These are phyloP conservation scores for Magallana angulata DNA, from an alignment of 1,140 invertebrate genomes.

Conservation along the genomic window DNA sequence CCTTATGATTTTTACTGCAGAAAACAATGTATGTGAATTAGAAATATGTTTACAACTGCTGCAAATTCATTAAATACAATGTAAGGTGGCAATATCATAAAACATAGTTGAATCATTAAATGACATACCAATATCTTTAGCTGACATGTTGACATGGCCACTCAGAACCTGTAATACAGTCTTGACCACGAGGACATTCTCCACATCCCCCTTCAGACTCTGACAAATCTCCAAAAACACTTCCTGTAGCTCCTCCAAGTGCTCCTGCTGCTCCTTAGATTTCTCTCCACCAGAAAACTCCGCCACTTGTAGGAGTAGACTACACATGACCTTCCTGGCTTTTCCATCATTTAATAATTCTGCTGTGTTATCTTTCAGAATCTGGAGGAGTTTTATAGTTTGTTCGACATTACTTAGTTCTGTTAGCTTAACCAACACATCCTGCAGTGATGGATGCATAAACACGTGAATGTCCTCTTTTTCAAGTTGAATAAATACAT, in stretches of 20 bases:
- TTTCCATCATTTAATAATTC: slow-evolving; percentile 21
- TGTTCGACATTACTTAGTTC: not conserved
- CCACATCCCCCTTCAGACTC: not conserved
- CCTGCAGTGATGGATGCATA: not conserved
- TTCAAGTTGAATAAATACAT: slow-evolving; percentile 24
- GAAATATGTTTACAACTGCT: too few relatives aligned
- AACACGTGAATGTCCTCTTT: slow-evolving; percentile 23
- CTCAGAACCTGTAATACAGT: not conserved
- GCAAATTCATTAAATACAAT: too few relatives aligned
- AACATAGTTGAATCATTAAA: too few relatives aligned
- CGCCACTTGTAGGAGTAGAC: not conserved
- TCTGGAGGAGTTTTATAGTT: not conserved
- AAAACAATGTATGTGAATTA: too few relatives aligned
- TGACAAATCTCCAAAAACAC: not conserved
- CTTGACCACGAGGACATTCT: slow-evolving; percentile 1
- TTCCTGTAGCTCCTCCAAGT: not conserved
- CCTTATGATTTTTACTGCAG: too few relatives aligned
- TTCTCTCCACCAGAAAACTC: not conserved
- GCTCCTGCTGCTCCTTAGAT: not conserved
- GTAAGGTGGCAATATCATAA: too few relatives aligned
- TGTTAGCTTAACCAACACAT: slow-evolving; percentile 10
- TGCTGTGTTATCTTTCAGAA: slow-evolving; percentile 16
- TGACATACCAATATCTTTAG: not conserved
- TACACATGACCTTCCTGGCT: slow-evolving; percentile 6
- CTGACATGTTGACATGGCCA: slow-evolving; percentile 7